phyloP scores from a whole-genome alignment of 1,140 invertebrate species.

The Kradibia gibbosae region DNA sequence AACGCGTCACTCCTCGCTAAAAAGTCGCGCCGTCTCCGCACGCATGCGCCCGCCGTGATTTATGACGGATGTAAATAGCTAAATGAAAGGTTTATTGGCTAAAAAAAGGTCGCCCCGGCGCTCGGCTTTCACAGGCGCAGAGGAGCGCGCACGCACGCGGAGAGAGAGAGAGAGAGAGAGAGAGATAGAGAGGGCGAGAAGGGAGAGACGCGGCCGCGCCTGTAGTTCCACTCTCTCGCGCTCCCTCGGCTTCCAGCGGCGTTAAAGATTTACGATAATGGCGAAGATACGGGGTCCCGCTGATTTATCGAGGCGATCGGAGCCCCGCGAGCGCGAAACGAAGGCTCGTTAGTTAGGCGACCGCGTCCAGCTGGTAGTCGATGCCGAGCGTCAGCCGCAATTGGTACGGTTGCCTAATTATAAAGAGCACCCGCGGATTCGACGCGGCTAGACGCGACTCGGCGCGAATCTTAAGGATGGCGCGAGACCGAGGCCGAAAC shows the following conservation, averaged over 20 bases:
- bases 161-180: not conserved
- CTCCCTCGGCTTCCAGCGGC: slow-evolving; percentile 54
- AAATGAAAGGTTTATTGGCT: slow-evolving; percentile 64
- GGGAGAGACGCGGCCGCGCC: not conserved
- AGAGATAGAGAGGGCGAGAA: too few relatives aligned
- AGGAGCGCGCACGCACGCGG: too few relatives aligned
- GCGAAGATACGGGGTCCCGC: slow-evolving; percentile 56
- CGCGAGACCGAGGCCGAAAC: not conserved
- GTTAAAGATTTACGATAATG: slow-evolving; percentile 63
- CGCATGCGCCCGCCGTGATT: slow-evolving; percentile 41
- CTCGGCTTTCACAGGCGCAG: not conserved
- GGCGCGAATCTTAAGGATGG: slow-evolving; percentile 1
- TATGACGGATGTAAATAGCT: slow-evolving; percentile 49
- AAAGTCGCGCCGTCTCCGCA: slow-evolving; percentile 18
- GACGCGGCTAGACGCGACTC: not conserved
- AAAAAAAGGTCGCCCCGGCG: slow-evolving; percentile 45
- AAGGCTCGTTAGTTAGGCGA: slow-evolving; percentile 62
- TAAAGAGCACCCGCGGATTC: slow-evolving; percentile 61
- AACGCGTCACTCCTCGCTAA: slow-evolving; percentile 39
- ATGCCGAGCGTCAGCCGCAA: slow-evolving; percentile 68
- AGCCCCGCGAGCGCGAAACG: slow-evolving; percentile 57
- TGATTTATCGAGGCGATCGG: slow-evolving; percentile 57
- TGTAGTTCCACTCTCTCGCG: not conserved
- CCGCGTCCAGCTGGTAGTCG: slow-evolving; percentile 64
- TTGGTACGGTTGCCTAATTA: slow-evolving; percentile 71